These are phyloP conservation scores for Neomonachus schauinslandi DNA, from an alignment of 2,113 vertebrate genomes.

Conservation along the genomic window DNA sequence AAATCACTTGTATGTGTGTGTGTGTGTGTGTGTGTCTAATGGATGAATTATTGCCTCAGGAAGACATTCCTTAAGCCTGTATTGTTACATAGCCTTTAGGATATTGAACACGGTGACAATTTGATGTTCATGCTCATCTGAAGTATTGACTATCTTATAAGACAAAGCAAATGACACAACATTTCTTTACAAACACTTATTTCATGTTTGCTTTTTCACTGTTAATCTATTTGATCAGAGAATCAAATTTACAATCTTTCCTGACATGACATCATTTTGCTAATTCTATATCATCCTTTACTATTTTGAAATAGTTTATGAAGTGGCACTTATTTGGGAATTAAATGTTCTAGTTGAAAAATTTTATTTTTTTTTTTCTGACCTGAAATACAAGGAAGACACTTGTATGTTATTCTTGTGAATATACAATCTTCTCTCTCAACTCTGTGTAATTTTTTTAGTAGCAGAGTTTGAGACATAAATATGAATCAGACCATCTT, in stretches of 20 bases:
- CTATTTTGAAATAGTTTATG: not conserved
- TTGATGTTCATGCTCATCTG: not conserved
- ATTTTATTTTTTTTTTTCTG: not conserved
- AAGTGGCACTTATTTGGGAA: not conserved
- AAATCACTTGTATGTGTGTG: not conserved
- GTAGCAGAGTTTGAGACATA: not conserved
- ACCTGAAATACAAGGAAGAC: not conserved
- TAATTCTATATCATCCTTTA: not conserved
- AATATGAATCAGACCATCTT: not conserved
- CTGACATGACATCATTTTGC: not conserved
- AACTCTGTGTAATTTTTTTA: not conserved
- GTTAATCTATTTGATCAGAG: not conserved
- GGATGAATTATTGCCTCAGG: not conserved
- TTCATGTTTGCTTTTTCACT: constrained; percentile 24
- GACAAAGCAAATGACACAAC: not conserved
- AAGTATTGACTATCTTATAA: constrained; percentile 32
- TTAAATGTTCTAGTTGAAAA: not conserved
- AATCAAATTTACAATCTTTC: not conserved
- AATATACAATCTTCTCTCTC: not conserved
- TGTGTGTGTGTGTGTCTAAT: not conserved
- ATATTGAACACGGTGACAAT: not conserved
- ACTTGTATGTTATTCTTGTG: not conserved
- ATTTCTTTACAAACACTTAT: not conserved
- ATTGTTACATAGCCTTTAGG: not conserved
- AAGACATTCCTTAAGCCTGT: not conserved